Evolutionary conservation across 2,888 invertebrate species (phyloP).

Genomic region (Noctua comes): DNA sequence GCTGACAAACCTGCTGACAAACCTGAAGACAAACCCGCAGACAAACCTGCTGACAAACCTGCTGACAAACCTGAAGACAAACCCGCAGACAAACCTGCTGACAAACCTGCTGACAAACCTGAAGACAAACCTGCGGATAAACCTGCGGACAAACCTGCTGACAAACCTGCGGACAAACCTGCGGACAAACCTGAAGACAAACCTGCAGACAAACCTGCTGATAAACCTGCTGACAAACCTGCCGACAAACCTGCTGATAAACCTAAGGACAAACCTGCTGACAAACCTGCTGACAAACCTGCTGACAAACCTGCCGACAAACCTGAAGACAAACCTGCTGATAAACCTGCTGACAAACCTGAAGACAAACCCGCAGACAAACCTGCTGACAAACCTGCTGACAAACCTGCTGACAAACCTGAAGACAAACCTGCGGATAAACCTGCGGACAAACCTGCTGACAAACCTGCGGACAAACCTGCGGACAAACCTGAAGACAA

Average conservation of each 20-base stretch:
- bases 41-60: neutral
- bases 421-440: neutral
- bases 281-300: neutral
- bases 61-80: neutral
- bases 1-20: neutral
- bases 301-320: neutral
- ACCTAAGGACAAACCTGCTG: neutral
- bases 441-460: neutral
- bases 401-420: neutral
- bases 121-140: neutral
- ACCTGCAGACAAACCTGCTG: neutral
- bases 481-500: neutral
- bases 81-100: neutral
- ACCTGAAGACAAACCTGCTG: neutral
- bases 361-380: fast-evolving
- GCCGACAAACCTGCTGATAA: neutral
- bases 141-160: neutral
- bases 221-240: neutral
- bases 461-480: neutral
- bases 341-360: neutral
- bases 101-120: neutral
- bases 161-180: neutral
- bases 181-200: neutral
- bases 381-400: neutral
- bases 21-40: neutral